phyloP scores from a whole-genome alignment of 2,888 invertebrate species.

The Thymelicus lineola region DNA sequence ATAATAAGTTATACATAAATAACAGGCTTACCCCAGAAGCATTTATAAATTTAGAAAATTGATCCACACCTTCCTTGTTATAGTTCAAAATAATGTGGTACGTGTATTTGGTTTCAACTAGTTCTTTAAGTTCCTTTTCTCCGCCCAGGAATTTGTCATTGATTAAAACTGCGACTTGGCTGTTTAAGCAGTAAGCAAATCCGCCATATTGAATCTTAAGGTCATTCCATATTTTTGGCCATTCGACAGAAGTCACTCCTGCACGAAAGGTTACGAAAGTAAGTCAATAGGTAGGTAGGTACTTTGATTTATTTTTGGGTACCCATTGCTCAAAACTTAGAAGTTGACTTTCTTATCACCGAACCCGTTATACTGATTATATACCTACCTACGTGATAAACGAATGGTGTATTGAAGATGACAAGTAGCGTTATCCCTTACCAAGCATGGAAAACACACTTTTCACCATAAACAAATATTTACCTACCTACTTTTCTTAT shows the following conservation, averaged over 20 bases:
- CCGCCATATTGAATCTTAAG: conserved; percentile 73
- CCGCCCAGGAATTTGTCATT: conserved; percentile 82
- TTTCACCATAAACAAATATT: no score
- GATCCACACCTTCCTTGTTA: conserved; percentile 66
- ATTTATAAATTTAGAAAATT: conserved; percentile 71
- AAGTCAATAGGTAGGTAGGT: no score
- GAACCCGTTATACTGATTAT: no score
- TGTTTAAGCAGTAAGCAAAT: conserved; percentile 70
- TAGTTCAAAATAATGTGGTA: conserved; percentile 76
- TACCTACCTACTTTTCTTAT: no score
- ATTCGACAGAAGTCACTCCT: conserved; percentile 72
- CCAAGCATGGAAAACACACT: no score
- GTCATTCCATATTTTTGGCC: conserved; percentile 66
- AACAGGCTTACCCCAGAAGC: conserved; percentile 68
- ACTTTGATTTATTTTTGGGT: no score
- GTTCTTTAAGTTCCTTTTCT: conserved; percentile 72
- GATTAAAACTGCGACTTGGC: conserved; percentile 77
- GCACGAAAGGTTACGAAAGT: conserved; percentile 8
- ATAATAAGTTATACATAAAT: no score
- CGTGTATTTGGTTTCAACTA: conserved; percentile 73
- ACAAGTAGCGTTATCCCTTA: no score
- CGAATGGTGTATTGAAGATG: no score
- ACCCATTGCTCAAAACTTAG: no score
- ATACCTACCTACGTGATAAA: no score
- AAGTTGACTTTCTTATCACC: no score